phyloP scores from a whole-genome alignment of 2,113 vertebrate genomes.

The Barbus barbus region DNA sequence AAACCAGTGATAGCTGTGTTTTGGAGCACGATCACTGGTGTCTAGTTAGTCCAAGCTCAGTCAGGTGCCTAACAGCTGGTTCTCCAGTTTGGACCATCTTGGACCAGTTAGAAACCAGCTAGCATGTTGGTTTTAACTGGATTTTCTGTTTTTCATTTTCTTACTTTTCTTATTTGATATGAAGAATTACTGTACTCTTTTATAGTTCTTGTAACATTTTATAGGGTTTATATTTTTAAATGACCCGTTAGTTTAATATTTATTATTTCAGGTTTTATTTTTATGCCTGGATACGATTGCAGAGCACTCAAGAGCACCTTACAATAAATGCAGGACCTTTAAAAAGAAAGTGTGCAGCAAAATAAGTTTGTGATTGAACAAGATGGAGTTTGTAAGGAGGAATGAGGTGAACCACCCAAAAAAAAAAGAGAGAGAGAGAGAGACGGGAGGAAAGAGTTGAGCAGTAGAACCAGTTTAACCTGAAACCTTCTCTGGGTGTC shows the following conservation, averaged over 20 bases:
- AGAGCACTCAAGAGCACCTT: background rate
- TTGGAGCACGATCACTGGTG: background rate
- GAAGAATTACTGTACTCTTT: background rate
- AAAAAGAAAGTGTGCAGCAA: background rate
- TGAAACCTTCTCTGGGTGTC: constrained; percentile 40
- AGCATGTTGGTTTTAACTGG: background rate
- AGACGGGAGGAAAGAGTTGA: background rate
- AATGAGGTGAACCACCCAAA: background rate
- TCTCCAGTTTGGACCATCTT: background rate
- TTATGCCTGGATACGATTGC: background rate
- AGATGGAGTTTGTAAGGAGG: constrained; percentile 14
- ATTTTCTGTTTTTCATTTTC: background rate
- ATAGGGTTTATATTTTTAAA: background rate
- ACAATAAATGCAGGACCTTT: background rate
- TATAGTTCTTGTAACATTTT: background rate
- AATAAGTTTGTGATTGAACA: background rate
- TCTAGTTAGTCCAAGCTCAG: background rate
- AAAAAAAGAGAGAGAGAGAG: background rate
- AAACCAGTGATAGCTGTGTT: constrained; percentile 11
- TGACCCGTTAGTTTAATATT: background rate
- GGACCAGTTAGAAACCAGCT: background rate
- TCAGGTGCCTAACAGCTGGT: constrained; percentile 21
- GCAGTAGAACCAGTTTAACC: constrained; percentile 52
- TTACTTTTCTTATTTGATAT: background rate
- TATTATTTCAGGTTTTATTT: background rate